Conservation (phyloP, 2,113 vertebrate genomes). For the Equus przewalskii region DNA sequence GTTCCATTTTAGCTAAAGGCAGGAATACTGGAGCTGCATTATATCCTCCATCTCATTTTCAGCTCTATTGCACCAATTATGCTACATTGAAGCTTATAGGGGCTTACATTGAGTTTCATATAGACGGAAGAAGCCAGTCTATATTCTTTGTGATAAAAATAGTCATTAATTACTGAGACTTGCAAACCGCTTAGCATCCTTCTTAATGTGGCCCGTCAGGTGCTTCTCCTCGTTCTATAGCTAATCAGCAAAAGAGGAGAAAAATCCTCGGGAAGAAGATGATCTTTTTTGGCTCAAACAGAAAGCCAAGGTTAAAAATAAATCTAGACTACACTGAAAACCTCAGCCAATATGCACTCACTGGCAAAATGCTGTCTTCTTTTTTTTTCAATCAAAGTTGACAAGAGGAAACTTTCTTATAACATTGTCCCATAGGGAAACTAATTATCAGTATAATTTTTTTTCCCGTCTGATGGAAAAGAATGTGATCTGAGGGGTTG, state of each 20-base stretch:
- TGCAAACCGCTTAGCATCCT: constrained; percentile 87
- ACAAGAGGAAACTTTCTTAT: constrained; percentile 76
- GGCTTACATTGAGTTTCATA: constrained; percentile 88
- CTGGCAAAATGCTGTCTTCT: constrained; percentile 77
- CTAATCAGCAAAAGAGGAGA: constrained; percentile 84
- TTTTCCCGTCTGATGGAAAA: constrained; percentile 19
- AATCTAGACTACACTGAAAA: constrained; percentile 69
- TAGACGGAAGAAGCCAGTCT: constrained; percentile 87
- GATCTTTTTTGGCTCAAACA: constrained; percentile 79
- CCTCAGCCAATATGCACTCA: constrained; percentile 77
- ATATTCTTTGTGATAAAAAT: constrained; percentile 89
- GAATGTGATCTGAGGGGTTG: neutral
- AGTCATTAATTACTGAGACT: constrained; percentile 90
- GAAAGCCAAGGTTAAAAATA: constrained; percentile 82
- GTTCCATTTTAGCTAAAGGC: constrained; percentile 86
- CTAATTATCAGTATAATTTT: constrained; percentile 72
- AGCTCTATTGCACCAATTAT: constrained; percentile 90
- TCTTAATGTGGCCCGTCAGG: constrained; percentile 83
- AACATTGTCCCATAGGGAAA: constrained; percentile 40
- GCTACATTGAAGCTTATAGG: constrained; percentile 87
- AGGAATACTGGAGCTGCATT: constrained; percentile 87
- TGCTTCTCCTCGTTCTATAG: constrained; percentile 81
- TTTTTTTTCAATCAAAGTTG: constrained; percentile 78
- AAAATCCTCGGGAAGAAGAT: constrained; percentile 82
- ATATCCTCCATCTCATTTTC: constrained; percentile 90